Evolutionary conservation across 2,888 invertebrate genomes (phyloP).

Genomic region (Fragum whitleyi): DNA sequence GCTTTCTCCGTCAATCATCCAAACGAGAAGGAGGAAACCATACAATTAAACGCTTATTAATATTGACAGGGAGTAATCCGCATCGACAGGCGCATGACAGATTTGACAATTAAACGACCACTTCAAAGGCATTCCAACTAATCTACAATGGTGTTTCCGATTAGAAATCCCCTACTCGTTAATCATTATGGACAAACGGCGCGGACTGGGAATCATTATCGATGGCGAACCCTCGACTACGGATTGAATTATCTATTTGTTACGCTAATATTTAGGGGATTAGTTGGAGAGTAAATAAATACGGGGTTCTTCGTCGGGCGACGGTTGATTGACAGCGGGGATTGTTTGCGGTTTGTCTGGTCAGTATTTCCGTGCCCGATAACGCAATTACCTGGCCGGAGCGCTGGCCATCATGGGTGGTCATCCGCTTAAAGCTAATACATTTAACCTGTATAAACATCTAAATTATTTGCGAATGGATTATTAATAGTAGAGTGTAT

Average conservation of each 20-base stretch:
- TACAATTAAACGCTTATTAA: slow-evolving; percentile 64
- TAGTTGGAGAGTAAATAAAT: slow-evolving; percentile 57
- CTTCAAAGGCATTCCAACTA: slow-evolving; percentile 70
- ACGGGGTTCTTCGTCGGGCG: slow-evolving; percentile 30
- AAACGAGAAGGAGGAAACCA: slow-evolving; percentile 43
- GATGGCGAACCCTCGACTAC: slow-evolving; percentile 31
- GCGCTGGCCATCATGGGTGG: slow-evolving; percentile 48
- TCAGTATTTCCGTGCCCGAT: slow-evolving; percentile 13
- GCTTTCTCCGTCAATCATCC: slow-evolving; percentile 45
- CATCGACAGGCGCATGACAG: slow-evolving; percentile 68
- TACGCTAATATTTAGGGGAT: slow-evolving; percentile 61
- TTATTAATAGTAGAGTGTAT: slow-evolving; percentile 1
- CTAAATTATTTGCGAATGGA: slow-evolving; percentile 17
- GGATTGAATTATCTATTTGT: slow-evolving; percentile 45
- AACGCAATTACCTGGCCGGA: slow-evolving; percentile 20
- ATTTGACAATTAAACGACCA: slow-evolving; percentile 67
- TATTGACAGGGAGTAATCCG: slow-evolving; percentile 68
- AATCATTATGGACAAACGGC: slow-evolving; percentile 62
- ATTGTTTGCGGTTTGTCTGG: slow-evolving; percentile 20
- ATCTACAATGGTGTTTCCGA: slow-evolving; percentile 59
- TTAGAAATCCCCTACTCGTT: slow-evolving; percentile 54
- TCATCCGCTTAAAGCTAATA: slow-evolving; percentile 26
- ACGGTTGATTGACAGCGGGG: slow-evolving; percentile 38
- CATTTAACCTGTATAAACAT: slow-evolving; percentile 22
- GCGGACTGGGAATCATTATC: slow-evolving; percentile 50